Evolutionary conservation across 2,113 vertebrate species (phyloP), one percentile per base, ranked within the genome.

Genomic region (Limnothrissa miodon): DNA sequence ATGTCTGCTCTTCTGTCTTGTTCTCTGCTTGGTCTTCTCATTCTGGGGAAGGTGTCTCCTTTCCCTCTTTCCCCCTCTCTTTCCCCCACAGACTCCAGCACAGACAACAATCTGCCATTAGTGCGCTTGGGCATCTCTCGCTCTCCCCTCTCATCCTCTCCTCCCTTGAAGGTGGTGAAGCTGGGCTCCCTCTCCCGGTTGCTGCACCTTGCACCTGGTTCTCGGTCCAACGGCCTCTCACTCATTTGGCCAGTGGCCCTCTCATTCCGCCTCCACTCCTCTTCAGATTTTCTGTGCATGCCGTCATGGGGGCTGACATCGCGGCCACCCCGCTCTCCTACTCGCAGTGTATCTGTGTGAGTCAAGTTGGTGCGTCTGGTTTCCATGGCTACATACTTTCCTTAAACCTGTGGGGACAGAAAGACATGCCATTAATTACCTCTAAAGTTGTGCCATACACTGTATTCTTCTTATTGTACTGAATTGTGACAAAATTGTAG

Each of bases 1-100:
- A 78, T 10, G 0, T 45, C 44, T 8, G 70, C 51, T 74, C 81
- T 89, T 36, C 46, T 85, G 2, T 80, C 83, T 17, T n/a, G 36
- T 10, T 90, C 90, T 46, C 48, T n/a, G 56, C 74, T 88, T 79
- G 11, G 45, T 62, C 86, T 92, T 80, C 59, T 87, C 66, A 88
- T 89, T 86, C 89, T 90, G 4, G 93, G 92, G 89, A 93, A 94
- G 5, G 93, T 95, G 78, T 91, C 92, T 0, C 93, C 90, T 86
- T 90, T 92, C 51, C 78, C 91, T 70, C 39, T 53, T 0, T 45
- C 83, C 19, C 83, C 84, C 11, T 90, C 88, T 42, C 15, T 6
- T 5, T 87, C 89, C 48, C 39, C 89, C 10, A 80, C 66, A 17
- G 33, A 78, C 79, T 90, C 86, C 1, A 82, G 23, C 42, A 79